Evolutionary conservation across 2,113 vertebrate species (phyloP), one percentile per base, ranked within the genome.

Genomic region (Etheostoma spectabile): DNA sequence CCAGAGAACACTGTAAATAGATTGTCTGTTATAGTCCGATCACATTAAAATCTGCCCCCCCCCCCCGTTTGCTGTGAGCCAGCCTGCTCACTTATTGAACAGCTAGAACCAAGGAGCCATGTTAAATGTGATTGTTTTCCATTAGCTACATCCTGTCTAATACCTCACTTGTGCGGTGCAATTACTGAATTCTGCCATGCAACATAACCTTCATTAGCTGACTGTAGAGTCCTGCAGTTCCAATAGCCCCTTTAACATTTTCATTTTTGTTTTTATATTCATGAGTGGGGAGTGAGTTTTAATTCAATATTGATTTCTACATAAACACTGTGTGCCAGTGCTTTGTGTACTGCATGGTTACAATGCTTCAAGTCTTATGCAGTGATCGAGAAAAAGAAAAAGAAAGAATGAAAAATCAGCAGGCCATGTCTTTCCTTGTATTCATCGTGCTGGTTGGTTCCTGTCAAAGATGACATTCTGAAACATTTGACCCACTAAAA

Each of bases 11-110:
- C 97, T 97, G 97, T 99, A 99, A 99, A 99, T 99, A 99, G 98
- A 99, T 99, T 98, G 98, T 99, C 97, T 98, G 97, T 99, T 99
- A 99, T 97, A 98, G 98, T 99, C 97, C 96, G 97, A 99, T 98
- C 97, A 97, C 97, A 98, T 99, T 99, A 98, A 98, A 98, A 97
- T 95, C 89, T 62, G 82, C 96, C 71, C 83, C 96, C 63, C 73
- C 57, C 24, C 96, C 53, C 14, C 48, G 97, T 97, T 97, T 97
- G 96, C 96, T 96, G 95, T 95, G 96, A 96, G 96, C 96, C 92
- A 96, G 95, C 96, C 95, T 95, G 97, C 97, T 98, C 97, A 97
- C 97, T 99, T 98, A 97, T 93, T 96, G 96, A 97, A 95, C 95
- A 94, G 94, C 93, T 94, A 95, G 91, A 95, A 95, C 92, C 92